phyloP scores from a whole-genome alignment of 1,140 invertebrate species.

The Bombus difficillimus region DNA sequence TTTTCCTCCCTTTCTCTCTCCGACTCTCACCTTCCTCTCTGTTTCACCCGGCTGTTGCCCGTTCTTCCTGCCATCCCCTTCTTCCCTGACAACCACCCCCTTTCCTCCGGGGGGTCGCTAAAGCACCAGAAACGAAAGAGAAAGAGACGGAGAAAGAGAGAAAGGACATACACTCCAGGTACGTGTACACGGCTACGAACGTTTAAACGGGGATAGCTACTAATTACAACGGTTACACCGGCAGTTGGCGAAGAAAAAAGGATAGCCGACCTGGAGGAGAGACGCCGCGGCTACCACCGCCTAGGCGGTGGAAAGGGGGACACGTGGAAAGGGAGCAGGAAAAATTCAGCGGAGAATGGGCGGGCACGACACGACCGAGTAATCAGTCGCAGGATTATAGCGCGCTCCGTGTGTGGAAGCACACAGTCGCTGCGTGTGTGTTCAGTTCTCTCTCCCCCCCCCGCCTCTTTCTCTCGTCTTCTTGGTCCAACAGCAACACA shows the following conservation, averaged over 20 bases:
- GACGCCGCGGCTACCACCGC: background rate
- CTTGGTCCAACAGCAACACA: background rate
- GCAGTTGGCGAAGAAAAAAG: constrained; percentile 58
- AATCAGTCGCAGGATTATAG: constrained; percentile 67
- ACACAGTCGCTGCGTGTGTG: background rate
- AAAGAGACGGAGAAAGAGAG: background rate
- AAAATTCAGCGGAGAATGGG: constrained; percentile 68
- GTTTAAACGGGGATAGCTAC: constrained; percentile 70
- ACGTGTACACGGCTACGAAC: constrained; percentile 52
- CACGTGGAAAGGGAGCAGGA: constrained; percentile 62
- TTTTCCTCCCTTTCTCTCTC: background rate
- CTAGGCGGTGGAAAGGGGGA: constrained; percentile 22
- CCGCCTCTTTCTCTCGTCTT: background rate
- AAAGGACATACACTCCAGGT: constrained; percentile 17
- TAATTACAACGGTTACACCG: constrained; percentile 71
- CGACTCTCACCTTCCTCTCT: background rate
- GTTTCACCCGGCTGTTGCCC: constrained; percentile 9
- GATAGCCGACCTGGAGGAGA: constrained; percentile 48
- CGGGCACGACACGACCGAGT: constrained; percentile 66
- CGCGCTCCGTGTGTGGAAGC: constrained; percentile 26
- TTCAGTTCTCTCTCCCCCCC: constrained; percentile 8
- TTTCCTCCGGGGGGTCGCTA: constrained; percentile 1
- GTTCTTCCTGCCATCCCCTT: constrained; percentile 35
- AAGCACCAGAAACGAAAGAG: background rate
- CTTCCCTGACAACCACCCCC: constrained; percentile 17